Evolutionary conservation across 2,113 vertebrate species (phyloP).

Genomic region (Meleagris gallopavo): DNA sequence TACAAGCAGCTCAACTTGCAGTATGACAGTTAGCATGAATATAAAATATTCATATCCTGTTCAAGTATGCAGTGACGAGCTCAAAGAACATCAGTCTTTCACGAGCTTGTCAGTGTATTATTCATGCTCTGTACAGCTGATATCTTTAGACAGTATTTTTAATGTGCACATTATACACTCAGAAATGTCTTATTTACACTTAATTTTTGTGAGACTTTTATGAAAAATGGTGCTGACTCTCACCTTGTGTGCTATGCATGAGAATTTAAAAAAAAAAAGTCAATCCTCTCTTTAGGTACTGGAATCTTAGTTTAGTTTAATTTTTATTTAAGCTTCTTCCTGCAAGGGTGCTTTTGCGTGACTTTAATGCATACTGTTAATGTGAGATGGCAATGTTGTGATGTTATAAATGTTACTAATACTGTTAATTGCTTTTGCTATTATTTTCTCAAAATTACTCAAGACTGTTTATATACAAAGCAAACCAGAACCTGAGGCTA

Average conservation of each 20-base stretch:
- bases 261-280: neutral
- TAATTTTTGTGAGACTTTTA: neutral
- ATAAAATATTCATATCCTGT: slow-evolving; percentile 65
- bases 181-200: slow-evolving; percentile 11
- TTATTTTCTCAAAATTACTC: neutral
- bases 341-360: neutral
- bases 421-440: neutral
- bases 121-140: slow-evolving; percentile 4
- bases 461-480: neutral
- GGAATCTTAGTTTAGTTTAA: neutral
- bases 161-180: slow-evolving; percentile 14
- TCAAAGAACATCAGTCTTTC: slow-evolving; percentile 43
- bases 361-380: neutral
- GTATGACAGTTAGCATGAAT: slow-evolving; percentile 58
- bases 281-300: neutral
- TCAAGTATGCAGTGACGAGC: slow-evolving; percentile 58
- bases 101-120: slow-evolving; percentile 25
- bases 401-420: neutral
- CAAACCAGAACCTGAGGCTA: neutral
- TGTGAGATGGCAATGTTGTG: neutral
- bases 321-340: neutral
- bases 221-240: neutral
- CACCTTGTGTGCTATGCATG: neutral
- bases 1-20: slow-evolving; percentile 56
- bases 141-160: neutral